Base-by-base conservation (phyloP, 2,888 invertebrate genomes). In the Tethea ocularis region DNA sequence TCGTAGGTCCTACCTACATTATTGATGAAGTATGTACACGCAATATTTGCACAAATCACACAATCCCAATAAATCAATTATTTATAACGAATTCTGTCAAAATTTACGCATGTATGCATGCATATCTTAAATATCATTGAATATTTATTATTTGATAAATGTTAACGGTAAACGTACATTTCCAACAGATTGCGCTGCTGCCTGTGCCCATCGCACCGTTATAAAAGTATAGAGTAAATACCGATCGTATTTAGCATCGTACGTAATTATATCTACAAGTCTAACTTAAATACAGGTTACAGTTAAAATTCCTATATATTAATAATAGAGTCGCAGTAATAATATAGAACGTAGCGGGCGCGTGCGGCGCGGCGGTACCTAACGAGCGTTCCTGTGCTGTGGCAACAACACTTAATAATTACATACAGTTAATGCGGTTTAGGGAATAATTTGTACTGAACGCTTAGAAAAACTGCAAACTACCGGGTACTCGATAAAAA, bases 381-480 rank as follows among this genome's bases (percentile, higher is more conserved):
- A 33, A 75, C 72, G 66, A 78, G 69, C 71, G 71, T 76, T 72
- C 62, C 69, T 65, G 65, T 61, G 63, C 69, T 65, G 65, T 61
- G 63, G 70, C 67, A 72, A 71, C 75, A 71, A 75, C 71, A 71
- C 66, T 70, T n/a, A 74, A 78, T 74, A 78, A 82, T 84, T 83
- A 82, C 74, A 74, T 82, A 85, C 84, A 84, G 86, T 86, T 85
- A 86, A 59, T 75, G 82, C 74, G 80, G 81, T 81, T 84, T 82
- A 85, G 84, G 83, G 84, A 76, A 74, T 77, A 85, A 81, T 75
- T 74, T 75, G 71, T 74, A 77, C 76, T 78, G 75, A 71, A 77
- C 72, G 66, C 70, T 78, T 80, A 83, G 78, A 82, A 84, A 83
- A 86, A 87, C 82, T 79, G 77, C 80, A 82, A 83, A 83, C 74